These are phyloP conservation scores for Hapalemur alaotrensis DNA, from an alignment of 2,797 vertebrate species.

Conservation along the genomic window DNA sequence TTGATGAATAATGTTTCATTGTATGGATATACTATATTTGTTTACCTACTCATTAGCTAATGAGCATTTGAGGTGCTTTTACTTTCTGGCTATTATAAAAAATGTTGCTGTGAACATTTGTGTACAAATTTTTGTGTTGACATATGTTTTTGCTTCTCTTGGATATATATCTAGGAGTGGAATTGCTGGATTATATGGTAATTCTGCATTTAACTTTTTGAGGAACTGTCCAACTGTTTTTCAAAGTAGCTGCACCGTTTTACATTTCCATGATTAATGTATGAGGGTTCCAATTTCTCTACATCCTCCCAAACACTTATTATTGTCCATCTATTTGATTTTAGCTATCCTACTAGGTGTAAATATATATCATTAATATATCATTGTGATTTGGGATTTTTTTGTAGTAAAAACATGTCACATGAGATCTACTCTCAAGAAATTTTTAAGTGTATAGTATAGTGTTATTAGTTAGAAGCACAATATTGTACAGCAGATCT, in stretches of 20 bases:
- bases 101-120: background rate
- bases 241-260: background rate
- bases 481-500: background rate
- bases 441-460: background rate
- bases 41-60: background rate
- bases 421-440: background rate
- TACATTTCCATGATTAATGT: background rate
- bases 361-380: background rate
- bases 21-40: background rate
- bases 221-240: too few species aligned
- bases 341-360: background rate
- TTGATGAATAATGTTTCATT: background rate
- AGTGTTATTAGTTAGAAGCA: too few species aligned
- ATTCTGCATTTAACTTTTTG: too few species aligned
- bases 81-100: background rate
- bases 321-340: background rate
- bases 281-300: background rate
- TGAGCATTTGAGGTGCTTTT: background rate
- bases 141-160: too few species aligned
- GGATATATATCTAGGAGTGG: too few species aligned
- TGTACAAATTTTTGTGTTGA: background rate
- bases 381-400: background rate
- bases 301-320: background rate
- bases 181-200: too few species aligned
- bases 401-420: background rate